Evolutionary conservation across 35 echinoderm and acorn worm genomes (phyloP), one percentile per base, ranked within the genome.

Genomic region (Stichopus chloronotus): DNA sequence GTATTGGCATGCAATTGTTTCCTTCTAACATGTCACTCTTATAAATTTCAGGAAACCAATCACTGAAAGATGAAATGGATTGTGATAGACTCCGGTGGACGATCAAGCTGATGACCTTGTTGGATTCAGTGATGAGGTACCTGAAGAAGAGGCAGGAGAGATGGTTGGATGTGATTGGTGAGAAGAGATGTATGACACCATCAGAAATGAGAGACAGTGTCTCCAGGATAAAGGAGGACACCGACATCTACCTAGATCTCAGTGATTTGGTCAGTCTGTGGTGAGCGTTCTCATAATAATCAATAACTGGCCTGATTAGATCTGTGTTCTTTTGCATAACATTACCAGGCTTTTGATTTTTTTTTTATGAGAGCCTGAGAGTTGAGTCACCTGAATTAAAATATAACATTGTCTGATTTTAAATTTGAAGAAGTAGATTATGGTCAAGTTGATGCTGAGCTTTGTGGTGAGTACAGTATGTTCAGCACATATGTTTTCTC

Each of bases 161-260:
- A 6, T 85, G 82, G 82, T 58, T 57, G 22, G 82, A 85, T 85
- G 82, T 85, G 55, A 85, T 85, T 17, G 55, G 17, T 19, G 82
- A 25, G 55, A 85, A 58, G 56, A 59, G 23, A 58, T 58, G 82
- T 55, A 58, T 21, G 55, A 85, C 6, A 9, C 57, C 56, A 2
- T 14, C 21, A 59, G 82, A 85, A 58, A 19, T 85, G 1, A 85
- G 82, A 85, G 57, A n/a, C 82, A 58, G 55, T 7, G 24, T 58
- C 52, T 85, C 82, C 56, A 85, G 24, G 82, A 58, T 85, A 20
- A 85, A 85, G 55, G 58, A 12, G 7, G 55, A 85, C 5, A 85
- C 82, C 3, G 82, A 85, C 24, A 55, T 58, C 1, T 85, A 85
- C 55, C 12, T 85, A 60, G 54, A 58, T 58, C 56, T 85, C 55